A percentile compares a stretch with the other conserved stretches of the same genome.
Evolutionary conservation across 2,113 vertebrate species (phyloP).

Genomic region (Scopus umbretta): DNA sequence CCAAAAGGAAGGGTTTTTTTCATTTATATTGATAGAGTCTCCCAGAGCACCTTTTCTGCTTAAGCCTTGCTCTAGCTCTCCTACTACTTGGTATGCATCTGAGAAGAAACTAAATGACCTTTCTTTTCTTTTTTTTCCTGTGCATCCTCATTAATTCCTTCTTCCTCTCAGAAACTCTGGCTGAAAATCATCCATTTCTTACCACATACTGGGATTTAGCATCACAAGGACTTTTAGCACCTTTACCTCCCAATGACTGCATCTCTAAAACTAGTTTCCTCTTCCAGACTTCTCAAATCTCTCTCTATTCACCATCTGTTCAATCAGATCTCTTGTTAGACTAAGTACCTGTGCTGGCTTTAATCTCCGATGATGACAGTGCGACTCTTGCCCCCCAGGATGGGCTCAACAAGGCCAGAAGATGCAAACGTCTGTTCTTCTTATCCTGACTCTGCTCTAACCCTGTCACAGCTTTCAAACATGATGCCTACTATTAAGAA

Average conservation of each 20-base stretch:
- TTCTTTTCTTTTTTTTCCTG: not conserved
- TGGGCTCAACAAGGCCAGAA: slow-evolving; percentile 11
- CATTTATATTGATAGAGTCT: not conserved
- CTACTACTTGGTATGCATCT: not conserved
- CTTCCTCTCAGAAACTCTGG: not conserved
- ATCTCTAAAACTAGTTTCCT: not conserved
- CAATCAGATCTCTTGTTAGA: slow-evolving; percentile 11
- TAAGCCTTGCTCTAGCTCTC: not conserved
- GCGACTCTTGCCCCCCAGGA: not conserved
- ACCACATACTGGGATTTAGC: not conserved
- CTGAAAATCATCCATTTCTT: not conserved
- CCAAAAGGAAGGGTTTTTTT: not conserved
- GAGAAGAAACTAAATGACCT: not conserved
- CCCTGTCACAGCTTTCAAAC: not conserved
- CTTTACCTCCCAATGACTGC: not conserved
- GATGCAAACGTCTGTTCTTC: not conserved
- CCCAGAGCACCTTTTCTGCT: not conserved
- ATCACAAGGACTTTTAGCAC: not conserved
- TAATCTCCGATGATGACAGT: not conserved
- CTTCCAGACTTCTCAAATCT: not conserved
- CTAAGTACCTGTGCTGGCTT: slow-evolving; percentile 12
- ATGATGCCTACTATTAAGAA: not conserved
- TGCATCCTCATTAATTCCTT: not conserved
- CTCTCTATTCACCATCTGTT: slow-evolving; percentile 24
- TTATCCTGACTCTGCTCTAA: not conserved